Percentiles rank a stretch among this genome's conserved stretches.
Evolutionary conservation across 2,888 invertebrate genomes (phyloP).

Genomic region (Oeneis ivallda): DNA sequence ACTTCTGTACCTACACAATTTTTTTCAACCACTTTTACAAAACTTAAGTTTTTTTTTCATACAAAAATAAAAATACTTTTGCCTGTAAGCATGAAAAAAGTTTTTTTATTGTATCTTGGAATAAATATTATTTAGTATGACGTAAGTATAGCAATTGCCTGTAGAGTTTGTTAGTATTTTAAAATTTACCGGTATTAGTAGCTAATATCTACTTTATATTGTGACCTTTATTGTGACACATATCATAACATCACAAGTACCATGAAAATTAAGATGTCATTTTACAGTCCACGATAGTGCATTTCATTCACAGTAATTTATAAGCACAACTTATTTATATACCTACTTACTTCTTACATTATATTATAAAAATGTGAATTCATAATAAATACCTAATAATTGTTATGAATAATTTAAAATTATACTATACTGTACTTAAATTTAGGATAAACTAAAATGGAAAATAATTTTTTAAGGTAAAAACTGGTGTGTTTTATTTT

Average conservation of each 20-base stretch:
- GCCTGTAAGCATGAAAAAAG: too few species aligned
- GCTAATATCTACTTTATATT: constrained; percentile 49
- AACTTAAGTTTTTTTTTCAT: too few species aligned
- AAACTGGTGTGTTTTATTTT: constrained; percentile 36
- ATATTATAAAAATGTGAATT: constrained; percentile 59
- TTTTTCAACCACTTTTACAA: too few species aligned
- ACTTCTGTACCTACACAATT: too few species aligned
- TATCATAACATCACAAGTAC: constrained; percentile 57
- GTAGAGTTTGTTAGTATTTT: too few species aligned
- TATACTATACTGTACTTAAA: constrained; percentile 74
- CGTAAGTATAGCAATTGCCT: too few species aligned
- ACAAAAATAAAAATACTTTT: too few species aligned
- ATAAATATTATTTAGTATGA: too few species aligned
- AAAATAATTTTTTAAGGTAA: constrained; percentile 77
- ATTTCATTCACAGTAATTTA: constrained; percentile 75
- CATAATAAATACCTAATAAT: constrained; percentile 76
- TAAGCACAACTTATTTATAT: constrained; percentile 76
- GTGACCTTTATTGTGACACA: constrained; percentile 56
- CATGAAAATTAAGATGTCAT: constrained; percentile 48
- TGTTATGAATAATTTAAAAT: constrained; percentile 76
- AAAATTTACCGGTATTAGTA: too few species aligned
- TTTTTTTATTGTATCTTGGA: too few species aligned
- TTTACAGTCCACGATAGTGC: constrained; percentile 74
- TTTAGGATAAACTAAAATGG: constrained; percentile 74
- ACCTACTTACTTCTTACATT: constrained; percentile 55